Percentiles rank a stretch among this genome's conserved stretches.
Conservation (phyloP, 2,113 vertebrate species). For the Pluvialis apricaria region DNA sequence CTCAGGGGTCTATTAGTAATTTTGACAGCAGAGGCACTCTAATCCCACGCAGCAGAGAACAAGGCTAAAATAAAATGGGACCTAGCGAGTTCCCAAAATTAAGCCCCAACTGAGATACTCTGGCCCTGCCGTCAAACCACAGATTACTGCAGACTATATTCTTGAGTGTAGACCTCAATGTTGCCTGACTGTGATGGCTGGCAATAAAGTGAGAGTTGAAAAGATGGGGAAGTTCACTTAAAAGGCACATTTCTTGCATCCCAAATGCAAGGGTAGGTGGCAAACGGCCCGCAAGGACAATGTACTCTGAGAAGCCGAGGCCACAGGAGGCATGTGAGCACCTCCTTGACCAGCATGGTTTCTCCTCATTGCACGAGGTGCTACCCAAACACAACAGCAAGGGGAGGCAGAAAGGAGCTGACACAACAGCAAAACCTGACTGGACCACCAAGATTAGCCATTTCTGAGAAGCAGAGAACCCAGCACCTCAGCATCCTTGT, state of each 20-base stretch:
- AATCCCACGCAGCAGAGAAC: constrained; percentile 1
- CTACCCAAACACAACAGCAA: neutral
- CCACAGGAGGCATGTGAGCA: neutral
- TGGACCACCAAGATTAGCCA: neutral
- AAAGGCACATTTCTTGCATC: neutral
- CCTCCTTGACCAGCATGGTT: neutral
- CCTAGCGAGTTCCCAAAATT: neutral
- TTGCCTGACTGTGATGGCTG: neutral
- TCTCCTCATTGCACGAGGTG: neutral
- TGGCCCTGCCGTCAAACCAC: neutral
- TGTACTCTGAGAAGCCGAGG: neutral
- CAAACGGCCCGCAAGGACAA: neutral
- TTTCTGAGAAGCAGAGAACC: neutral
- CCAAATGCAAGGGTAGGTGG: neutral
- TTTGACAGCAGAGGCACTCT: constrained; percentile 57
- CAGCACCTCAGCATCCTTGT: neutral
- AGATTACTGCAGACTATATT: neutral
- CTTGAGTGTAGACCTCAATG: neutral
- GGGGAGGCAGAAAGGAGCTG: neutral
- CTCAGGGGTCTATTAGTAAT: constrained; percentile 57
- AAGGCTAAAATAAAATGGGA: neutral
- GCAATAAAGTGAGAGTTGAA: neutral
- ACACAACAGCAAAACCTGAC: neutral
- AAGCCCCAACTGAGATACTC: neutral
- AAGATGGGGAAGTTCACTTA: neutral